Percentiles rank a stretch among this genome's conserved stretches.
phyloP scores from a whole-genome alignment of 2,888 invertebrate genomes.

The Amiota mariae region DNA sequence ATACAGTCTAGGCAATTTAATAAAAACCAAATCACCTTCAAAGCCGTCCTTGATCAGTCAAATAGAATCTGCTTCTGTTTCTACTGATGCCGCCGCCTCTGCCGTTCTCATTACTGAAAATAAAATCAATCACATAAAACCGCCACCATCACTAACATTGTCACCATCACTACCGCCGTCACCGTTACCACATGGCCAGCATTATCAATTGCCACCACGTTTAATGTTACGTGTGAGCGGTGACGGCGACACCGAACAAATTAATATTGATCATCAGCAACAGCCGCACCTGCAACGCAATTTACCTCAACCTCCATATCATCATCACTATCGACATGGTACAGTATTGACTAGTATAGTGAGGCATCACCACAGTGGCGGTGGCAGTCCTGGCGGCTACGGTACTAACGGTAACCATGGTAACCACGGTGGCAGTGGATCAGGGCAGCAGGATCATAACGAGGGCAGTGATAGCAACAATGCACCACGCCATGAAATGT shows the following conservation, averaged over 20 bases:
- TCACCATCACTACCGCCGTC: no score
- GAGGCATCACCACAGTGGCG: neutral
- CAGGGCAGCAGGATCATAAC: no score
- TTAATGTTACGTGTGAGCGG: no score
- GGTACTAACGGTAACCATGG: neutral
- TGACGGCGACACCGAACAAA: neutral
- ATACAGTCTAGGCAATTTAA: no score
- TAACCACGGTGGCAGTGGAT: neutral
- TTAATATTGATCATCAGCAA: neutral
- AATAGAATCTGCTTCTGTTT: no score
- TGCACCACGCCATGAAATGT: neutral
- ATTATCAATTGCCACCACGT: conserved; percentile 2
- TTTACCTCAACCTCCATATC: neutral
- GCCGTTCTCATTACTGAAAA: no score
- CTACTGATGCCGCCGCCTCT: no score
- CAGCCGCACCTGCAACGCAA: neutral
- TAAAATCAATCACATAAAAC: no score
- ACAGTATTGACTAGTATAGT: neutral
- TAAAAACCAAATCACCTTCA: no score
- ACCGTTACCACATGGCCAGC: neutral
- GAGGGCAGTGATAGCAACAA: neutral
- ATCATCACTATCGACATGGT: neutral
- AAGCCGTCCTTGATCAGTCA: no score
- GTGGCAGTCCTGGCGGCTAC: neutral
- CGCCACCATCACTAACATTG: no score